Base-by-base conservation (phyloP, 2,797 vertebrate genomes). In the Yasuhikotakia modesta region DNA sequence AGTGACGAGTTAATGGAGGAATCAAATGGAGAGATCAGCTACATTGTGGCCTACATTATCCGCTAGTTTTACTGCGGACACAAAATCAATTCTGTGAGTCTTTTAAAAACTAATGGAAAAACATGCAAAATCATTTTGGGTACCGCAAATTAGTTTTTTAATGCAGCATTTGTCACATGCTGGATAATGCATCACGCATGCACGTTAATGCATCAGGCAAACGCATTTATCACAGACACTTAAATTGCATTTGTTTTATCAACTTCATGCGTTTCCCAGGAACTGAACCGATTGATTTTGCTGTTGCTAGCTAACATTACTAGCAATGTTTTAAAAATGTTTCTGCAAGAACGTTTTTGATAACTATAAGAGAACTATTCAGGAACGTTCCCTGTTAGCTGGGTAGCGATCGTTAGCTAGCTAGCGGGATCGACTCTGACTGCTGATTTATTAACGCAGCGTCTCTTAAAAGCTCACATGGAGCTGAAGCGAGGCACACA, bases 1-100 rank as follows among this genome's bases (percentile, higher is more conserved):
- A 75, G 73, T 55, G 61, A 66, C 27, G 48, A 73, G 60, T 60
- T 64, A 73, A 73, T 75, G 73, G 50, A n/a, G 32, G 55, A 66
- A 75, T 55, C 35, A 74, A 74, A 65, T 61, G 17, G 21, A 55
- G 32, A 39, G 46, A n/a, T 74, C 3, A 2, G 39, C 27, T 19
- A 66, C 46, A 64, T 24, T 14, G 50, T 12, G 13, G 2, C 19
- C 10, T n/a, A 39, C 19, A 39, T 73, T 73, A 52, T 13, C n/a
- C 8, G 45, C 39, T 16, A 43, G 39, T 43, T 43, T 43, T 43
- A 10, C 46, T 22, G 19, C 1, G 5, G 14, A 52, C 13, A 52
- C 8, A 43, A 60, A 52, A 64, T 64, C 46, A n/a, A 52, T 39
- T 30, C 52, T 27, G 27, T 4, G 60, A n/a, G 30, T 19, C 30